These are phyloP conservation scores for Pygocentrus nattereri DNA, from an alignment of 2,797 vertebrate species.

Conservation along the genomic window DNA sequence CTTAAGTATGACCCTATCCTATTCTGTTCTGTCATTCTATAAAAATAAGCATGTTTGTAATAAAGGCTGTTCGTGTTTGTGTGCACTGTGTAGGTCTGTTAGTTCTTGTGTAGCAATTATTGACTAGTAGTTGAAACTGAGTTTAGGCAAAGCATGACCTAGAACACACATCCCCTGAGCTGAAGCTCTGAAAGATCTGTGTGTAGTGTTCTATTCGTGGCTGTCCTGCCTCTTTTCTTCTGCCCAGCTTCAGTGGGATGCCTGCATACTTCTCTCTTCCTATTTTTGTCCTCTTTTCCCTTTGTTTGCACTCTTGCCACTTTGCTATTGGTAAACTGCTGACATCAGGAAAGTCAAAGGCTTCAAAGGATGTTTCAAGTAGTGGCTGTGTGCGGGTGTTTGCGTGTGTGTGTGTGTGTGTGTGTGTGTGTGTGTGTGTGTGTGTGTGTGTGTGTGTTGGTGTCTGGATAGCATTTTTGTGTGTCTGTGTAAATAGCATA, in stretches of 20 bases:
- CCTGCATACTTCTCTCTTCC: not conserved
- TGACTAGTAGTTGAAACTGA: not conserved
- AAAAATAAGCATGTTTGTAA: not conserved
- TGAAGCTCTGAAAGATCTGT: not conserved
- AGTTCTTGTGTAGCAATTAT: not conserved
- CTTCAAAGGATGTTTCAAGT: conserved; percentile 13
- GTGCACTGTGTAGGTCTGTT: not conserved
- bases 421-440: not conserved
- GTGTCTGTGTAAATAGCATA: not conserved
- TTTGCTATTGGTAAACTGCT: not conserved
- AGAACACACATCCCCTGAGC: conserved; percentile 1
- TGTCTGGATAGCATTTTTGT: not conserved
- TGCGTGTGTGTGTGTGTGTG: too few species aligned
- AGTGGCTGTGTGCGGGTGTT: not conserved
- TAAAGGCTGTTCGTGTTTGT: not conserved
- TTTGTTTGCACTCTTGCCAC: not conserved
- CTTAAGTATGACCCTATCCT: too few species aligned
- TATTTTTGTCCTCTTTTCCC: not conserved
- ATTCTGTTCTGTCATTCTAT: too few species aligned
- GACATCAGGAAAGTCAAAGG: conserved; percentile 4
- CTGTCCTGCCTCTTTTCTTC: conserved; percentile 11
- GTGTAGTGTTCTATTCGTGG: conserved; percentile 7
- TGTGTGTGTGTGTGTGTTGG: not conserved
- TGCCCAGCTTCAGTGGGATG: not conserved
- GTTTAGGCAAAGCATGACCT: conserved; percentile 1